Percentiles rank a stretch among this genome's conserved stretches.
Evolutionary conservation across 1,140 invertebrate genomes (phyloP).

Genomic region (Drosophila mojavensis): DNA sequence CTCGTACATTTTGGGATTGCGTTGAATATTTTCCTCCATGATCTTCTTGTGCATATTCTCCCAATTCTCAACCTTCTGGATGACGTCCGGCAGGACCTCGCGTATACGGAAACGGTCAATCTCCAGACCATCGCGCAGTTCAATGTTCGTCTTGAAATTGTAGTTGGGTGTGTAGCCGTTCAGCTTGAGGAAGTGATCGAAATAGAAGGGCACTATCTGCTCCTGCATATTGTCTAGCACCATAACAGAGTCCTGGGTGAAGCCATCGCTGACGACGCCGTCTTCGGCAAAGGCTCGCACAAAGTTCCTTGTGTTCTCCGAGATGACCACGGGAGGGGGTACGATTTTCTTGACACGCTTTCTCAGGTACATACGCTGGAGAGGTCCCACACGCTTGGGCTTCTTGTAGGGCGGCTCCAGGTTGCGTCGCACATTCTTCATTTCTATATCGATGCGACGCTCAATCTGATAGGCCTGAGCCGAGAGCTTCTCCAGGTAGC

Average conservation of each 20-base stretch:
- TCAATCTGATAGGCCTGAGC: constrained; percentile 71
- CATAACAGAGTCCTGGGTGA: constrained; percentile 54
- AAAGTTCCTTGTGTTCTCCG: constrained; percentile 73
- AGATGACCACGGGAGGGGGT: constrained; percentile 29
- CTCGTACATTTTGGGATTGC: constrained; percentile 80
- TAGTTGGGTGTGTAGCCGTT: constrained; percentile 82
- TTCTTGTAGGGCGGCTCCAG: constrained; percentile 66
- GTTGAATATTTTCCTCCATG: constrained; percentile 78
- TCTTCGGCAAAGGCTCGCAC: constrained; percentile 74
- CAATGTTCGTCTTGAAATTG: constrained; percentile 79
- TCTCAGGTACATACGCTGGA: constrained; percentile 61
- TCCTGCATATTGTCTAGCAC: constrained; percentile 69
- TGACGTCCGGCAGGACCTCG: constrained; percentile 66
- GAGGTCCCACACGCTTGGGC: constrained; percentile 57
- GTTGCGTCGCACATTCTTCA: constrained; percentile 75
- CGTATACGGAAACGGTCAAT: constrained; percentile 58
- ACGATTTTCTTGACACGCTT: constrained; percentile 44
- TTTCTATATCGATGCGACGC: constrained; percentile 72
- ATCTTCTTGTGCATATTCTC: constrained; percentile 54
- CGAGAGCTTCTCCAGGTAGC: constrained; percentile 65
- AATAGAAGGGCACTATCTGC: constrained; percentile 81
- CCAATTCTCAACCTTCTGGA: constrained; percentile 61
- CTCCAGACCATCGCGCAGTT: constrained; percentile 72
- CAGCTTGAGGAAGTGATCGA: constrained; percentile 80
- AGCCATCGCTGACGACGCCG: constrained; percentile 37